Evolutionary conservation across 2,888 invertebrate species (phyloP), one percentile per base, ranked within the genome.

Genomic region (Drosophila algonquin): DNA sequence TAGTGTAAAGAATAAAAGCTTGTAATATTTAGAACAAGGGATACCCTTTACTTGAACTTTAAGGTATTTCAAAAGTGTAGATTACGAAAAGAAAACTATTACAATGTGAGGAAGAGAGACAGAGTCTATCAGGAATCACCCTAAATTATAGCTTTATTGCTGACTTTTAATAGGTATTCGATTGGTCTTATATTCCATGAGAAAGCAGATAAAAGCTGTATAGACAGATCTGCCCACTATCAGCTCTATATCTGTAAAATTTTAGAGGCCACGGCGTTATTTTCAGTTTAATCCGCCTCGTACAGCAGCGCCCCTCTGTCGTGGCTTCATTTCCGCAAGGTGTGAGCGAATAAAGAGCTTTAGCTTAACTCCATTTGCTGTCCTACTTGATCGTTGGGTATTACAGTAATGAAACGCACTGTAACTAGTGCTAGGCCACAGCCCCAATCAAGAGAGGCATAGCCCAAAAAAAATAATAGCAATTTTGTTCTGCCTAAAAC

Each of bases 391-490:
- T 24, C 24, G 4, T 24, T 1, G 24, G 21, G 21, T 3, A 21
- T 9, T 53, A 12, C 9, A 5, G 3, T 1, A 1, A 35, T 18
- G 3, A 18, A n/a, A 44, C 48, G 73, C 45, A 70, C 72, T 56
- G 18, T 61, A n/a, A 1, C 27, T 27, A 9, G n/a, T 16, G 53
- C 44, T 44, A 24, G 58, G 53, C 63, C 45, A 63, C 44, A 61
- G 16, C 21, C 55, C 55, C 51, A 61, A 70, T 60, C 61, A 44
- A 72, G 40, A 55, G 30, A 30, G 30, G 27, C 54, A 50, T 21
- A 44, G 44, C 18, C 18, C n/a, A 70, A 47, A 69, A 71, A 55
- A 65, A 80, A 71, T 59, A 57, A 68, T 57, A 57, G 81, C 67
- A 76, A 65, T 76, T 65, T 63, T 54, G 61, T 56, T 48, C 59